phyloP scores from a whole-genome alignment of 2,113 vertebrate genomes.

The Chascanopsetta lugubris region DNA sequence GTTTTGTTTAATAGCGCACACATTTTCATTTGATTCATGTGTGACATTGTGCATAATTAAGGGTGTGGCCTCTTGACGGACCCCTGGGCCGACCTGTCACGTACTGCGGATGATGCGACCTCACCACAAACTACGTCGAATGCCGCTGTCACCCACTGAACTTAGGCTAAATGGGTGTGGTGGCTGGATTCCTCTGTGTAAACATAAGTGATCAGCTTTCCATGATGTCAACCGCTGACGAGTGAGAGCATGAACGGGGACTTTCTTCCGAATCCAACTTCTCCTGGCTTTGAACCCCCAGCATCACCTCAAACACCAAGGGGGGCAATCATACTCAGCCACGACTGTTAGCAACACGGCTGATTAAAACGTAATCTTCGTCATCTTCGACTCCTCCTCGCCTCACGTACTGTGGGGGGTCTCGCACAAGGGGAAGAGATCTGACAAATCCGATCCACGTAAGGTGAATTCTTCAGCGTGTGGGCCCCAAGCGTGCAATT shows the following conservation, averaged over 20 bases:
- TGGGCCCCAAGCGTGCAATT: constrained; percentile 60
- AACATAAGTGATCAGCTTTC: background rate
- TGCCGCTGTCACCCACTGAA: too few species aligned
- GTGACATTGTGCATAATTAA: too few species aligned
- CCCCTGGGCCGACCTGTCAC: too few species aligned
- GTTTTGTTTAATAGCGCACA: too few species aligned
- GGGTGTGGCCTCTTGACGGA: too few species aligned
- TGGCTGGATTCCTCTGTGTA: background rate
- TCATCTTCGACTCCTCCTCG: background rate
- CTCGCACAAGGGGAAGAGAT: constrained; percentile 51
- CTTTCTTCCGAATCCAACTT: constrained; percentile 24
- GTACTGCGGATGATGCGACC: too few species aligned
- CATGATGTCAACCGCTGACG: constrained; percentile 20
- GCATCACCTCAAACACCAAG: constrained; percentile 27
- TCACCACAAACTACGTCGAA: too few species aligned
- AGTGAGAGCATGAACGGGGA: background rate
- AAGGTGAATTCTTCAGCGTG: constrained; percentile 34
- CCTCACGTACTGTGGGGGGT: background rate
- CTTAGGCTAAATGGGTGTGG: background rate
- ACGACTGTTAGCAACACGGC: background rate
- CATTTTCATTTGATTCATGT: too few species aligned
- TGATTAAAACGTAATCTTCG: constrained; percentile 41
- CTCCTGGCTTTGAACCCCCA: constrained; percentile 25
- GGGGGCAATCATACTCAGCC: constrained; percentile 19
- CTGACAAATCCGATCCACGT: constrained; percentile 35